Evolutionary conservation across 2,888 invertebrate genomes (phyloP).

Genomic region (Liodrosophila aerea): DNA sequence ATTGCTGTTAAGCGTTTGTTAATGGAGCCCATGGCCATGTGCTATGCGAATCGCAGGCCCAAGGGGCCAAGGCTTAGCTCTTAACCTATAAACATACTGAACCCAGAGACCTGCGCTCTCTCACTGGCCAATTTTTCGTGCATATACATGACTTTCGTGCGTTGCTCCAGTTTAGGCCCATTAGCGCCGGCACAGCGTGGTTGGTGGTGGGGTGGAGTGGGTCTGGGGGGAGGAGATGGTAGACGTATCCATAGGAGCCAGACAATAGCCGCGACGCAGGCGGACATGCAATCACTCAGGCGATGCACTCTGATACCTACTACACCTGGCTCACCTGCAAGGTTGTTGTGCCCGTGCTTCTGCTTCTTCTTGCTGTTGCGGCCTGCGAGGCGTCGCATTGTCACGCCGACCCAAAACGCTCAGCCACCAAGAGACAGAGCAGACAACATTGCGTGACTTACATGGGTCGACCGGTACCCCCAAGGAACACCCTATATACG

Average conservation of each 20-base stretch:
- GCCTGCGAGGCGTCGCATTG: conserved; percentile 61
- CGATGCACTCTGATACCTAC: conserved; percentile 67
- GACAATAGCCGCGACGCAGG: conserved; percentile 51
- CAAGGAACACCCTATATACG: background rate
- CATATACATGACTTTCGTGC: conserved; percentile 76
- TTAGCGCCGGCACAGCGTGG: conserved; percentile 36
- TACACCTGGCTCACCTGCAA: conserved; percentile 43
- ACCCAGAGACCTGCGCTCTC: conserved; percentile 6
- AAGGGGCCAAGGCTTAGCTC: conserved; percentile 73
- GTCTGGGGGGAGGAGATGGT: background rate
- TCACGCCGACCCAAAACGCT: conserved; percentile 56
- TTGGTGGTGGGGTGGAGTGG: background rate
- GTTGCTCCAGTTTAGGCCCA: conserved; percentile 73
- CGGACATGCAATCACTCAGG: conserved; percentile 75
- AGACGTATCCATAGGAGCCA: conserved; percentile 31
- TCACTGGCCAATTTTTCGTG: conserved; percentile 58
- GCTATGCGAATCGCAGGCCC: conserved; percentile 47
- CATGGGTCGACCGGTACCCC: conserved; percentile 60
- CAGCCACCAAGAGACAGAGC: conserved; percentile 19
- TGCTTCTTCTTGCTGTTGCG: conserved; percentile 25
- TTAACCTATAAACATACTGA: conserved; percentile 74
- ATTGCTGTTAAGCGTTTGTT: conserved; percentile 62
- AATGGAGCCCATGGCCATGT: conserved; percentile 54
- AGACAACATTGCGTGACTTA: conserved; percentile 73
- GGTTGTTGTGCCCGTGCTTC: conserved; percentile 16